Base-by-base conservation (phyloP, 2,888 invertebrate genomes). In the Clunio marinus region DNA sequence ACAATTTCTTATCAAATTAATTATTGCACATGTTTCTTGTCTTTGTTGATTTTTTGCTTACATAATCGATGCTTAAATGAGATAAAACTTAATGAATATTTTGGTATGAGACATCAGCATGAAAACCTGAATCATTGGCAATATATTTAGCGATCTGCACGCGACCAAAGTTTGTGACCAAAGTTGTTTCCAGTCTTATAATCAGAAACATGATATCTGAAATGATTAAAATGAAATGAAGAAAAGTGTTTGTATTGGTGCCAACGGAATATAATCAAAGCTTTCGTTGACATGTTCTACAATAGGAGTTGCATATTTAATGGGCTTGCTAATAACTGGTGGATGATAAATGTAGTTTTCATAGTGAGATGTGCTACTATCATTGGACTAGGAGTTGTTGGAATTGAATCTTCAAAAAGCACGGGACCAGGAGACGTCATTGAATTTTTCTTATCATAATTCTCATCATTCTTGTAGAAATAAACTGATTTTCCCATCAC, bases 121-220 rank as follows among this genome's bases (percentile, higher is more conserved):
- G 89, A 77, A 86, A 91, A 5, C 91, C 91, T 60, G 82, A 81
- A 58, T 86, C 84, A 69, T 91, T 91, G 0, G 89, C 91, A 72
- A 84, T 86, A 77, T 92, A 92, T 70, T 85, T 82, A 60, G 90
- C 91, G 72, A 86, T 86, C 79, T 91, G 91, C 74, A 88, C 80
- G 71, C 90, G 82, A 28, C 91, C 91, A 77, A n/a, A n/a, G 41
- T 91, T 91, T 1, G 91, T 91, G 91, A 7, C 90, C 89, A 75
- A 86, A 91, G 75, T 89, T 86, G 74, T 87, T 89, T 63, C 88
- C 88, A 70, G 84, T 83, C 72, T 86, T 80, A 70, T 83, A 83
- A 77, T 91, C 90, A 68, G 83, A 82, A 2, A 91, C 88, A 70
- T 86, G 80, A 79, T 91, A 91, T 1, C 89, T 60, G 60, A 15